Base-by-base conservation (phyloP, 2,113 vertebrate species). In the Rhizomys pruinosus region DNA sequence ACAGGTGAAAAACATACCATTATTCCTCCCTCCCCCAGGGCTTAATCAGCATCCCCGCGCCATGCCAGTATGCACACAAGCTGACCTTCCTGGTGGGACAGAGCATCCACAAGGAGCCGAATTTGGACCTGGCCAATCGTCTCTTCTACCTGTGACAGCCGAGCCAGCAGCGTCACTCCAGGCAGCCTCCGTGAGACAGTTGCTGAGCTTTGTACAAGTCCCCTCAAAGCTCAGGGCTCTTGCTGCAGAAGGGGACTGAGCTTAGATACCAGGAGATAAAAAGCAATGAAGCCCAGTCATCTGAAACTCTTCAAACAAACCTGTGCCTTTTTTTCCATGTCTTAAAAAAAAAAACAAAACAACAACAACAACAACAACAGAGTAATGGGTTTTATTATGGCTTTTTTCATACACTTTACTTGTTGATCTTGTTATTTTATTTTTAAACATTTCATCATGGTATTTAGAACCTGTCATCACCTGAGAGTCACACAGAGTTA, bases 101-200 rank as follows among this genome's bases (percentile, higher is more conserved):
- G 16, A 97, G 94, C 71, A 87, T 97, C 71, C 97, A 95, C 0
- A 0, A 85, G 44, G 97, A 98, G 7, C 97, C 97, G 29, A 97
- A 93, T 27, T 59, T 97, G 88, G 94, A 98, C 32, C 47, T 98
- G 66, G 90, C 96, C 7, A 32, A 92, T 32, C 0, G 0, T 3
- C 96, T 98, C 84, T 97, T 97, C 94, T 98, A 98, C 92, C 95
- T 97, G 55, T 96, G 82, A 98, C 84, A 84, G 5, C 6, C 15
- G 47, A 72, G 32, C 6, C 5, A 5, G 1, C 16, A 32, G 79
- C 9, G 4, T 17, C 32, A 2, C 20, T 1, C 2, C 2, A 32
- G 19, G 89, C 42, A 71, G 47, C 37, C 3, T 44, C 69, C 6
- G 3, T 79, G 61, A 29, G 78, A 25, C 1, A 7, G 8, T 12